Evolutionary conservation across 2,888 invertebrate genomes (phyloP).

Genomic region (Brachypterus glaber): DNA sequence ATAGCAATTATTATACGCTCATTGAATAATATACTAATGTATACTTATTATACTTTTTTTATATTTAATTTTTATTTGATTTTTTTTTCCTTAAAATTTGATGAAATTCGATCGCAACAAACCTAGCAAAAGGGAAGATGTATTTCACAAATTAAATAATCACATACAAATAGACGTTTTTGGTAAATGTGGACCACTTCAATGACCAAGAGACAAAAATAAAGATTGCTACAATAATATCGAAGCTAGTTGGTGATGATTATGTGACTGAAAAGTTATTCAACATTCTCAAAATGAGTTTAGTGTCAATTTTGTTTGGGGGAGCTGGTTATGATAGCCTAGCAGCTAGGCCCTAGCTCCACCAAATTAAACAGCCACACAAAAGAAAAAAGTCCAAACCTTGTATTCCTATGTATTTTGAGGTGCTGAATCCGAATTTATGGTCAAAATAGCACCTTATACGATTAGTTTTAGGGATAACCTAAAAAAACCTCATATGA

Average conservation of each 20-base stretch:
- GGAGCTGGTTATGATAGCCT: conserved; percentile 49
- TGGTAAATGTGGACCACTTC: conserved; percentile 49
- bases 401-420: too few relatives aligned
- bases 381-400: conserved; percentile 47
- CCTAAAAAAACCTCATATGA: too few relatives aligned
- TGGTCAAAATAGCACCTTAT: too few relatives aligned
- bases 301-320: conserved; percentile 59
- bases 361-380: conserved; percentile 45
- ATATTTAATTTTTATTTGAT: too few relatives aligned
- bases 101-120: conserved; percentile 47
- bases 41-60: too few relatives aligned
- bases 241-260: conserved; percentile 48
- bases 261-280: conserved; percentile 57
- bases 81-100: too few relatives aligned
- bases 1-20: too few relatives aligned
- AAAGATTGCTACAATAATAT: conserved; percentile 41
- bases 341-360: too few relatives aligned
- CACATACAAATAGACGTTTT: conserved; percentile 52
- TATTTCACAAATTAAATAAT: conserved; percentile 44
- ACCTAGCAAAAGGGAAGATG: conserved; percentile 38
- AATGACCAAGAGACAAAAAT: conserved; percentile 26
- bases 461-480: too few relatives aligned
- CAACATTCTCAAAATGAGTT: conserved; percentile 46
- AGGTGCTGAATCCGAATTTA: too few relatives aligned
- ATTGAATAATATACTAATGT: too few relatives aligned